These are phyloP conservation scores for Drosophila borealis DNA, from an alignment of 2,888 invertebrate species.

Conservation along the genomic window DNA sequence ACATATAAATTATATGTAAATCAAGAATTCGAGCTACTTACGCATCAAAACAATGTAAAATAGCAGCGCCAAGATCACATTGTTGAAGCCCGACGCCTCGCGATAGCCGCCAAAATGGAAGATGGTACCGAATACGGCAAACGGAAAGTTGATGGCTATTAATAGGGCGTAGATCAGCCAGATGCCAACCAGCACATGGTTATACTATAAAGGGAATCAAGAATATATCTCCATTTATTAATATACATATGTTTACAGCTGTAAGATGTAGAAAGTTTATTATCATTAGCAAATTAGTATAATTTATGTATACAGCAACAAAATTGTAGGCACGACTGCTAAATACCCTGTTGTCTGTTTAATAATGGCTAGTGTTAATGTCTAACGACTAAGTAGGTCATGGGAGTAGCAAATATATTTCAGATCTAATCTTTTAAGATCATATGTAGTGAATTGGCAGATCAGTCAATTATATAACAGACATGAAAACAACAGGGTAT, in stretches of 20 bases:
- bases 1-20: not conserved
- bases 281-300: not conserved
- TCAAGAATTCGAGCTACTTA: slow-evolving; percentile 37
- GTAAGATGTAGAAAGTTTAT: not conserved
- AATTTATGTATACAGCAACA: not conserved
- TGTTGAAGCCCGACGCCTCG: slow-evolving; percentile 46
- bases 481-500: too few species aligned
- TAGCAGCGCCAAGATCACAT: slow-evolving; percentile 58
- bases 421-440: too few species aligned
- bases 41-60: slow-evolving; percentile 57
- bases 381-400: too few species aligned
- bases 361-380: not conserved
- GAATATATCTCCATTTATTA: not conserved
- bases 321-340: not conserved
- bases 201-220: slow-evolving; percentile 45
- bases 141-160: slow-evolving; percentile 65
- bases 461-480: too few species aligned
- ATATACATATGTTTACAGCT: not conserved
- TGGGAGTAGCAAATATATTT: too few species aligned
- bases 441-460: too few species aligned
- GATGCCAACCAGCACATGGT: slow-evolving; percentile 54
- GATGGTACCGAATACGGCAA: slow-evolving; percentile 70
- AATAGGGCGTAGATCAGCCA: slow-evolving; percentile 70
- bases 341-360: not conserved
- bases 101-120: slow-evolving; percentile 76